Evolutionary conservation across 2,888 invertebrate species (phyloP).

Genomic region (Nasonia oneida): DNA sequence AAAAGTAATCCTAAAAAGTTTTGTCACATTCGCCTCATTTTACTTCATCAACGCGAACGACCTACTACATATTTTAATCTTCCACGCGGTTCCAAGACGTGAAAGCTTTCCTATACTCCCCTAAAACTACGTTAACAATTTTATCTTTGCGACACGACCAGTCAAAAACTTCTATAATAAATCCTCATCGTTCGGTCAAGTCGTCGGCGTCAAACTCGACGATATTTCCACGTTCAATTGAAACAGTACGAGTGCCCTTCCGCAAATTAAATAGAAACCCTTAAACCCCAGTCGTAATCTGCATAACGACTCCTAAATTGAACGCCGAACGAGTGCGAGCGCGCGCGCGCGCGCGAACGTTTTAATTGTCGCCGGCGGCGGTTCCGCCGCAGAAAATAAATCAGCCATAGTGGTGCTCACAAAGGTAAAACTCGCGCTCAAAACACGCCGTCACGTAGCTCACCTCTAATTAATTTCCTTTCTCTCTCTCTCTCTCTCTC

Average conservation of each 20-base stretch:
- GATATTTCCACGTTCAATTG: neutral
- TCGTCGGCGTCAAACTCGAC: neutral
- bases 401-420: neutral
- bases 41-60: neutral
- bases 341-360: neutral
- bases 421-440: neutral
- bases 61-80: neutral
- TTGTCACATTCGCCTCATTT: neutral
- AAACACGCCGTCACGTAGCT: conserved; percentile 10
- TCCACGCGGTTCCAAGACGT: neutral
- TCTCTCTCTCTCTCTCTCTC: conserved; percentile 1
- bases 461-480: conserved; percentile 31
- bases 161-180: neutral
- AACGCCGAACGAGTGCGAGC: neutral
- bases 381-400: neutral
- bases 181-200: neutral
- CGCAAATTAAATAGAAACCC: neutral
- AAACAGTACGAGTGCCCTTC: neutral
- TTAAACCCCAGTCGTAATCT: neutral
- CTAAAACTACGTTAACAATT: neutral
- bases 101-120: neutral
- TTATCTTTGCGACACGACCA: neutral
- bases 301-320: conserved; percentile 11
- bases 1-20: neutral
- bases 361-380: conserved; percentile 13